A percentile compares a stretch with the other conserved stretches of the same genome.
Conservation (phyloP, 2,113 vertebrate genomes). For the Brachirus orientalis region DNA sequence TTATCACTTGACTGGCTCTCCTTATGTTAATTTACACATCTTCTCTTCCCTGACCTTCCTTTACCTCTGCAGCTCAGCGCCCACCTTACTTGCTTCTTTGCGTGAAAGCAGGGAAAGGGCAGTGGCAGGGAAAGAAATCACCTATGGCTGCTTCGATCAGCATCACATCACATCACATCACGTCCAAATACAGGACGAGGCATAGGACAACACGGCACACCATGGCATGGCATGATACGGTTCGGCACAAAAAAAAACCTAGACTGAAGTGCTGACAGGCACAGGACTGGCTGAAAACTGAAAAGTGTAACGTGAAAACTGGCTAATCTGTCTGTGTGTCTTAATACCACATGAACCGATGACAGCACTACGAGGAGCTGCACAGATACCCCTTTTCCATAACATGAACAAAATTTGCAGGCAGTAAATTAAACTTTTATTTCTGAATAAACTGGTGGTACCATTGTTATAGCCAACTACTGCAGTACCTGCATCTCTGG, state of each 20-base stretch:
- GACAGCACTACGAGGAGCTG: too few relatives aligned
- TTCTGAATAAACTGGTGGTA: too few relatives aligned
- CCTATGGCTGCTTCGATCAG: conserved; percentile 66
- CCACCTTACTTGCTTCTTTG: conserved; percentile 51
- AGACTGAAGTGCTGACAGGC: conserved; percentile 22
- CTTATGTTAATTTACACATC: conserved; percentile 21
- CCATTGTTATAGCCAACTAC: too few relatives aligned
- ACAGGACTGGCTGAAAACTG: conserved; percentile 7
- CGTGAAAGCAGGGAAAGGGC: conserved; percentile 68
- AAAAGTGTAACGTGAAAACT: background rate
- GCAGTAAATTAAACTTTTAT: too few relatives aligned
- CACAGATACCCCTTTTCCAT: too few relatives aligned
- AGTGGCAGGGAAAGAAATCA: conserved; percentile 76
- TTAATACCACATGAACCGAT: too few relatives aligned
- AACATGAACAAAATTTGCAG: too few relatives aligned
- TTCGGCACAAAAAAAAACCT: conserved; percentile 35
- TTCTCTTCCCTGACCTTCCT: conserved; percentile 14
- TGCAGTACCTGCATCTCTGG: too few relatives aligned
- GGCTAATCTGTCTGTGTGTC: too few relatives aligned
- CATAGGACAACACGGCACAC: conserved; percentile 27
- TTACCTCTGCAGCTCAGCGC: conserved; percentile 12
- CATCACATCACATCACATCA: conserved; percentile 66
- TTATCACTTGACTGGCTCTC: conserved; percentile 50
- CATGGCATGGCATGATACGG: background rate
- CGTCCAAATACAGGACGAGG: conserved; percentile 48